Base-by-base conservation (phyloP, 1,140 invertebrate genomes). In the Brachionus manjavacas region DNA sequence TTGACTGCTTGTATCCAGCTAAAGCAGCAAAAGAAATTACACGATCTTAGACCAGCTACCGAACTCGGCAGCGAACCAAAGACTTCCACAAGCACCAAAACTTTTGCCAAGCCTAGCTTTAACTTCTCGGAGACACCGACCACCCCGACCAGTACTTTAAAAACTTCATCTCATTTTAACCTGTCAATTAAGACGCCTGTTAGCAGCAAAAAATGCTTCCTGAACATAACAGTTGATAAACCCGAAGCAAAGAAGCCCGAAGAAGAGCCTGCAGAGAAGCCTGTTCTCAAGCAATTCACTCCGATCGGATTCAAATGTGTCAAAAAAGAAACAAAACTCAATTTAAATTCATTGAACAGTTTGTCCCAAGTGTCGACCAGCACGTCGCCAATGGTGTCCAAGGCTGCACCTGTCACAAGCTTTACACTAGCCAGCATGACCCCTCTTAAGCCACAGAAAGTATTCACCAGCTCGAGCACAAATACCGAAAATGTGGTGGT, bases 401-500 rank as follows among this genome's bases (percentile, higher is more conserved):
- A 76, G 49, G 72, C 72, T n/a, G 43, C 43, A 1, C 39, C 41
- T 49, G 72, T 76, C 3, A 49, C 39, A 12, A 46, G 20, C 41
- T 49, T 49, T 25, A 46, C 68, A 4, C 9, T 72, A 9, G 68
- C 68, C 39, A 72, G 35, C 11, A 23, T 76, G 46, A 52, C 25
- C 16, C 43, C 20, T 46, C n/a, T 49, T 7, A 76, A 25, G 46
- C 41, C 79, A 31, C 55, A 23, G 2, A 60, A 68, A 60, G 9
- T 81, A 43, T 81, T 41, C 20, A 81, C 79, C 23, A 81, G 9
- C 35, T 35, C 79, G 4, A 25, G 52, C 1, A 81, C 79, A 9
- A 81, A 81, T 64, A 81, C 79, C n/a, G 79, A 81, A 25, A 81
- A 81, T 68, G 3, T 81, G 14, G 64, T 81, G 25, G 20, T 46